A percentile compares a stretch with the other conserved stretches of the same genome.
Evolutionary conservation across 2,113 vertebrate species (phyloP).

Genomic region (Acanthochromis polyacanthus): DNA sequence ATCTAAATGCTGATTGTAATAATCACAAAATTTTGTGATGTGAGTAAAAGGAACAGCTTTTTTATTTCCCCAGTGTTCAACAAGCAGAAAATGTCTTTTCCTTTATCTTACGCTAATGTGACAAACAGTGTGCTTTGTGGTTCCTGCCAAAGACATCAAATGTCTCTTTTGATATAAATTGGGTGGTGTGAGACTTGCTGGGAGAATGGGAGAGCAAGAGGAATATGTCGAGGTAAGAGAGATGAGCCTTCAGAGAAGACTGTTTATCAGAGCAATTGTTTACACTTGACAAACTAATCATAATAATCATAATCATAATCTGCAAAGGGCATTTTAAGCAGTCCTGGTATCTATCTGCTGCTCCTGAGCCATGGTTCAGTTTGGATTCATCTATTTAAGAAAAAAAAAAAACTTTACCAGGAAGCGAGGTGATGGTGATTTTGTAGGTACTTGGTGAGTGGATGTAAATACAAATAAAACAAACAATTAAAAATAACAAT

Average conservation of each 20-base stretch:
- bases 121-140: slow-evolving; percentile 66
- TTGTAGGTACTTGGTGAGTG: slow-evolving; percentile 1
- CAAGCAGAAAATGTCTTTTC: slow-evolving; percentile 65
- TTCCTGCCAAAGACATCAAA: slow-evolving; percentile 70
- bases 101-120: slow-evolving; percentile 67
- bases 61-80: slow-evolving; percentile 41
- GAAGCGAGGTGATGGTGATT: background rate
- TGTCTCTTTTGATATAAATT: slow-evolving; percentile 70
- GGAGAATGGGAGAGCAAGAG: slow-evolving; percentile 26
- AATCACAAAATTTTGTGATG: slow-evolving; percentile 31
- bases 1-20: slow-evolving; percentile 35
- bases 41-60: slow-evolving; percentile 43
- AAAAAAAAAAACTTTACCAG: background rate
- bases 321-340: slow-evolving; percentile 56
- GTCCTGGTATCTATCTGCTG: slow-evolving; percentile 37
- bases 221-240: slow-evolving; percentile 48
- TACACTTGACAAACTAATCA: slow-evolving; percentile 74
- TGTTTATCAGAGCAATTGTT: slow-evolving; percentile 70
- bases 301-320: slow-evolving; percentile 63
- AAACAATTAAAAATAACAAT: too few species aligned
- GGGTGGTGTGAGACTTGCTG: slow-evolving; percentile 47
- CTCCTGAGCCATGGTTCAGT: slow-evolving; percentile 21
- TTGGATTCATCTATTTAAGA: slow-evolving; percentile 3
- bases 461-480: slow-evolving; percentile 4
- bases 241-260: slow-evolving; percentile 50